Base-by-base conservation (phyloP, 2,113 vertebrate genomes). In the Chloroceryle aenea region DNA sequence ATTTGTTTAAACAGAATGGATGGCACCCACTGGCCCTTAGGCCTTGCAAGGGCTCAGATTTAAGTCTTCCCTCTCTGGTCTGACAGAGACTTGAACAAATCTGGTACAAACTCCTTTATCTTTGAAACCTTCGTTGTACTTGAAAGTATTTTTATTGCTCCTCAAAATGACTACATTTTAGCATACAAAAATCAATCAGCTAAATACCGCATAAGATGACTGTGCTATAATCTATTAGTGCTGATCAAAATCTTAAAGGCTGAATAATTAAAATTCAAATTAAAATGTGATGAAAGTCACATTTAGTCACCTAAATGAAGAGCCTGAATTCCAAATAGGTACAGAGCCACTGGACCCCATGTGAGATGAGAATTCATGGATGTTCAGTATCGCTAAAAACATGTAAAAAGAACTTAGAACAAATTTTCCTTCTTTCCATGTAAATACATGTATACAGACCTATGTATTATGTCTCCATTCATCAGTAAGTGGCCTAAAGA, bases 261-360 rank as follows among this genome's bases (percentile, higher is more conserved):
- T 93, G 48, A 90, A 66, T 92, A 97, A 97, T 97, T 96, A 97
- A 94, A 96, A 97, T 92, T 93, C 68, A 95, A 93, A 97, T 95
- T 93, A 96, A 95, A 95, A 95, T 82, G 91, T 91, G 94, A 95
- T 89, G 96, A 95, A 95, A 97, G 84, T 89, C 94, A 93, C 93
- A 95, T 96, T 89, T 89, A 95, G 89, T 78, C 89, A 91, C 56
- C 22, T 90, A 92, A 95, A 92, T 63, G 83, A 87, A 89, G 71
- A 84, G 38, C 52, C 52, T 95, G 94, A 95, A 96, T 96, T 95
- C 92, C 80, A 89, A 95, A 85, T 29, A 89, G 86, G 61, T 58
- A 87, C 16, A 81, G 72, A 92, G 52, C 18, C 38, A 69, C 72
- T 81, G 80, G 83, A 93, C 76, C 5, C 32, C 43, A 42, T 36